Base-by-base conservation (phyloP, 2,797 vertebrate species). In the Chelmon rostratus region DNA sequence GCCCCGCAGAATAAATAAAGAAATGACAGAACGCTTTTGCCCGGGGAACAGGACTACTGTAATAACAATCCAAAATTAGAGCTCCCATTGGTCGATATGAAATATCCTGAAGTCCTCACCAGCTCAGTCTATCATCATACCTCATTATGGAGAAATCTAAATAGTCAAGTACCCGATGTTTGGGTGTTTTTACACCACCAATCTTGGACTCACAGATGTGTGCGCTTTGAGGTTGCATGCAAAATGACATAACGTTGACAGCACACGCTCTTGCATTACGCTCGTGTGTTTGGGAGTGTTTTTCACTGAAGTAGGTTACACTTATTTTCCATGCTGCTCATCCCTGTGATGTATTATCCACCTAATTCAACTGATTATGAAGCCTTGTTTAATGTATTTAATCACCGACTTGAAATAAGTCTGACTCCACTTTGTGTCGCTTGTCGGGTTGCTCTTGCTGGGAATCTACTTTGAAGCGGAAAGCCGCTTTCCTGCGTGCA, bases 111-210 rank as follows among this genome's bases (percentile, higher is more conserved):
- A 49, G 69, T 49, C 40, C 58, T 81, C 77, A 8, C 63, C 6
- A 7, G 65, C 61, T 84, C 87, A 2, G 54, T 86, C 87, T 81
- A 62, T 94, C 92, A 86, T 86, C 91, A 46, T 47, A 84, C 78
- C 91, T 93, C 91, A 91, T 94, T 89, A 86, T 0, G 35, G 59
- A 91, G 91, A 90, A 92, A 94, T 93, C 89, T 87, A 94, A 95
- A 94, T 91, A 93, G 83, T 64, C 40, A 2, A 57, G 85, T 7
- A 16, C 68, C 78, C 73, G 49, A 35, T 89, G 89, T 91, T 89
- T 92, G 82, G 84, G 70, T 81, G 79, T 91, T 92, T 86, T 87
- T 89, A 83, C 79, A 78, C 80, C 84, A 59, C 47, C 61, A 13
- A n/a, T 57, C 76, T 70, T 33, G 62, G 74, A 59, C 81, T 66